Conservation (phyloP, 2,113 vertebrate genomes). For the Macquaria australasica region DNA sequence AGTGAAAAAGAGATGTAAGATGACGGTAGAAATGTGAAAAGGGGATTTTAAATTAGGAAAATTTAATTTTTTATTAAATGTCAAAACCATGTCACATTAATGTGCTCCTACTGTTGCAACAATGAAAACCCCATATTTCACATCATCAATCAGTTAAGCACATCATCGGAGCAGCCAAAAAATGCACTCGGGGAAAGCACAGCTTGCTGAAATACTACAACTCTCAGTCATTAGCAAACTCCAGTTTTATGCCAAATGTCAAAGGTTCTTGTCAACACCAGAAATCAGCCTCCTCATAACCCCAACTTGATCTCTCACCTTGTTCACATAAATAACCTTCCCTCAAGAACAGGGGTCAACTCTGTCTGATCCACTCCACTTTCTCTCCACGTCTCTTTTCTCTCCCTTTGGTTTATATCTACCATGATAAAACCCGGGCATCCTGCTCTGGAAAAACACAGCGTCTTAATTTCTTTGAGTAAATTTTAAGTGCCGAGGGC, state of each 20-base stretch:
- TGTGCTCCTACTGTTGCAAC: constrained; percentile 32
- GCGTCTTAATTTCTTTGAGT: constrained; percentile 71
- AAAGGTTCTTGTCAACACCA: constrained; percentile 75
- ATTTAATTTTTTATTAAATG: not conserved
- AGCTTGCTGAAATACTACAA: constrained; percentile 40
- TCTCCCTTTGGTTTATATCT: constrained; percentile 74
- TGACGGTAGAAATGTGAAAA: constrained; percentile 11
- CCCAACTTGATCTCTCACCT: constrained; percentile 74
- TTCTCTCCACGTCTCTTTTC: constrained; percentile 49
- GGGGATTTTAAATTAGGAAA: not conserved
- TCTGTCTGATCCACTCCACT: constrained; percentile 50
- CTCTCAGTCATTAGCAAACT: constrained; percentile 45
- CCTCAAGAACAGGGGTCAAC: constrained; percentile 68
- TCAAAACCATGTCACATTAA: constrained; percentile 10
- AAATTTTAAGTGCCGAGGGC: constrained; percentile 70
- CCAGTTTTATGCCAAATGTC: constrained; percentile 66
- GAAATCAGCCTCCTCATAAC: constrained; percentile 70
- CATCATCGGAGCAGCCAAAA: not conserved
- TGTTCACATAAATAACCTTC: constrained; percentile 75
- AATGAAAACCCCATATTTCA: constrained; percentile 16
- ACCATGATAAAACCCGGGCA: constrained; percentile 57
- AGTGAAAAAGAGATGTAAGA: constrained; percentile 7
- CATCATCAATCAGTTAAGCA: constrained; percentile 37
- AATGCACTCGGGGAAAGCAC: constrained; percentile 31
- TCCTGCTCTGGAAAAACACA: constrained; percentile 69